phyloP scores from a whole-genome alignment of 2,888 invertebrate genomes.

The Leptura quadrifasciata region DNA sequence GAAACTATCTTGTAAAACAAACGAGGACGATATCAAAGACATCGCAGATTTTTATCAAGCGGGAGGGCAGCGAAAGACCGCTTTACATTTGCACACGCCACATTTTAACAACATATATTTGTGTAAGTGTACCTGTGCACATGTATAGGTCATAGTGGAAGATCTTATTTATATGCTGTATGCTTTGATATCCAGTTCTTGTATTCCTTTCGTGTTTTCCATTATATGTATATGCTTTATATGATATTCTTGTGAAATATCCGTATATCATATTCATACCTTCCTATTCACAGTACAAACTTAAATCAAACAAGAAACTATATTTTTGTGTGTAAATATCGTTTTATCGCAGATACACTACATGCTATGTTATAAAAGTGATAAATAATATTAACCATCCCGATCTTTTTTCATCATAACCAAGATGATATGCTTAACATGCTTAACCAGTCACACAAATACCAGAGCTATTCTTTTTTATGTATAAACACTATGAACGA shows the following conservation, averaged over 20 bases:
- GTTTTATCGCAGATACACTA: conserved; percentile 38
- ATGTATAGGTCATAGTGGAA: no score
- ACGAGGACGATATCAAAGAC: no score
- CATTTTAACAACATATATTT: no score
- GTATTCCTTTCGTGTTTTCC: background rate
- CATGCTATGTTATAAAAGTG: conserved; percentile 35
- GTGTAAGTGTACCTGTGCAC: no score
- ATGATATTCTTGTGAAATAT: background rate
- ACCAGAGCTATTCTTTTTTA: conserved; percentile 44
- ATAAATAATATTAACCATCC: conserved; percentile 33
- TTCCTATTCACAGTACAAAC: conserved; percentile 29
- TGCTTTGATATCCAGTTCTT: no score
- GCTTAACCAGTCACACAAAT: conserved; percentile 59
- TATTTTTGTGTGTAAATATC: conserved; percentile 16
- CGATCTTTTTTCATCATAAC: conserved; percentile 51
- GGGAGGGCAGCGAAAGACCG: no score
- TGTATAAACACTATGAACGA: conserved; percentile 27
- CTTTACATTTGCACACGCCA: no score
- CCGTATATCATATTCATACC: background rate
- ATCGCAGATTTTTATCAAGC: no score
- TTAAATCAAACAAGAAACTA: conserved; percentile 29
- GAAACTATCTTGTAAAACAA: background rate
- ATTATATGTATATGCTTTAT: background rate
- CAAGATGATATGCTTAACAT: conserved; percentile 49
- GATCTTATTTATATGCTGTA: no score